phyloP scores from a whole-genome alignment of 2,888 invertebrate genomes.

The Thecocarcelia acutangulata region DNA sequence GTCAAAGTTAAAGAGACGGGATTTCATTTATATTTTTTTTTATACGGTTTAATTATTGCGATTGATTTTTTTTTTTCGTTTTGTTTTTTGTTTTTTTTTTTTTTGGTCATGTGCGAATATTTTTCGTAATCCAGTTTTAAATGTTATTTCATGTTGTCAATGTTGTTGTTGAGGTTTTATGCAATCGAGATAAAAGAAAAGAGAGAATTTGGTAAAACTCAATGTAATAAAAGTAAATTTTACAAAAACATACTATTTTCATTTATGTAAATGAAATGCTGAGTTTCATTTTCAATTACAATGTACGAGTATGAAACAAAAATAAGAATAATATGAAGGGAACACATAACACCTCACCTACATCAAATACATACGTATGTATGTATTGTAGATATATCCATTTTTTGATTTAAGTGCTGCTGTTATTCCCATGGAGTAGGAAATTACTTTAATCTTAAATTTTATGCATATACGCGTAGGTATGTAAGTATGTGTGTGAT shows the following conservation, averaged over 20 bases:
- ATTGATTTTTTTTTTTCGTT: constrained; percentile 44
- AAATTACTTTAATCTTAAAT: too few relatives aligned
- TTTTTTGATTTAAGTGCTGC: too few relatives aligned
- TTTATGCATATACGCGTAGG: too few relatives aligned
- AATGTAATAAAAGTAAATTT: constrained; percentile 33
- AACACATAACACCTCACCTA: too few relatives aligned
- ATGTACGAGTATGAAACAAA: too few relatives aligned
- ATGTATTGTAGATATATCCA: too few relatives aligned
- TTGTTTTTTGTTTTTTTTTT: constrained; percentile 46
- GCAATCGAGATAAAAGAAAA: constrained; percentile 20
- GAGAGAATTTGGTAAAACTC: constrained; percentile 28
- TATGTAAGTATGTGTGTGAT: too few relatives aligned
- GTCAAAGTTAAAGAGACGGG: constrained; percentile 28
- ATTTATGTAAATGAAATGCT: neutral
- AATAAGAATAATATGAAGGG: too few relatives aligned
- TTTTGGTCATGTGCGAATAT: constrained; percentile 38
- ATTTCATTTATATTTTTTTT: constrained; percentile 33
- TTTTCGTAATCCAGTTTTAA: constrained; percentile 35
- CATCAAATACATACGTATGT: too few relatives aligned
- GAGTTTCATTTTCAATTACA: constrained; percentile 7
- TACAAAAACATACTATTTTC: neutral
- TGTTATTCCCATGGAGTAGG: too few relatives aligned
- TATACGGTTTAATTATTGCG: constrained; percentile 38
- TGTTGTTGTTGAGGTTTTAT: constrained; percentile 34
- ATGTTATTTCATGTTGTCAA: constrained; percentile 42